Base-by-base conservation (phyloP, 2,888 invertebrate genomes). In the Brachynemurus nebulosus region DNA sequence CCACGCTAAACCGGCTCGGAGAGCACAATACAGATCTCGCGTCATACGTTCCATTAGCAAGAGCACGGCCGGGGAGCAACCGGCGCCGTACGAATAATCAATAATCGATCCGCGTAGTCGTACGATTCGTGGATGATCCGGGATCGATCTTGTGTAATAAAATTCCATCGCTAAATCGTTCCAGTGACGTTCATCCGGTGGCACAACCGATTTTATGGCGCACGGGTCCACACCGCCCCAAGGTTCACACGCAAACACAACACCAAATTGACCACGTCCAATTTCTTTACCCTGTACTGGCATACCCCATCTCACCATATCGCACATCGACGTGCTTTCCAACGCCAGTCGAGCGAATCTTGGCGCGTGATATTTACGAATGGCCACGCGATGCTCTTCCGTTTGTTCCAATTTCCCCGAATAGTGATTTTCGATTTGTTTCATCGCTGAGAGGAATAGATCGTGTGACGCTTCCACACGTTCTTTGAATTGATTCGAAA, bases 91-190 rank as follows among this genome's bases (percentile, higher is more conserved):
- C 18, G 71, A 69, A 53, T 84, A 78, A 65, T 88, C 86, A 47
- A 90, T 82, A 9, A 90, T 76, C 1, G 88, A 86, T 5, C 89
- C 90, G 44, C 75, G 64, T 37, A 89, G 68, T 12, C 74, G 75
- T 0, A 84, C 81, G 42, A 90, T 80, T 47, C 88, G 72, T 3
- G 82, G 78, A 65, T 90, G 89, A 41, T 80, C 75, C 0, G 89
- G 85, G 52, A 90, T 81, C 25, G 81, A 81, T 62, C 86, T 78
- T 40, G 89, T 88, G 56, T 89, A 89, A 61, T 86, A 88, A 69
- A 89, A 89, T 64, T 91, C 90, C 80, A 90, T 81, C 1, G 90
- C 88, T 2, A 91, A 67, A 58, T 91, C 90, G 58, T 84, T 82
- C 81, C 88, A 90, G 59, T 90, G 89, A 47, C 85, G 70, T 54